Evolutionary conservation across 2,888 invertebrate species (phyloP), one percentile per base, ranked within the genome.

Genomic region (Tenthredo scrophulariae): DNA sequence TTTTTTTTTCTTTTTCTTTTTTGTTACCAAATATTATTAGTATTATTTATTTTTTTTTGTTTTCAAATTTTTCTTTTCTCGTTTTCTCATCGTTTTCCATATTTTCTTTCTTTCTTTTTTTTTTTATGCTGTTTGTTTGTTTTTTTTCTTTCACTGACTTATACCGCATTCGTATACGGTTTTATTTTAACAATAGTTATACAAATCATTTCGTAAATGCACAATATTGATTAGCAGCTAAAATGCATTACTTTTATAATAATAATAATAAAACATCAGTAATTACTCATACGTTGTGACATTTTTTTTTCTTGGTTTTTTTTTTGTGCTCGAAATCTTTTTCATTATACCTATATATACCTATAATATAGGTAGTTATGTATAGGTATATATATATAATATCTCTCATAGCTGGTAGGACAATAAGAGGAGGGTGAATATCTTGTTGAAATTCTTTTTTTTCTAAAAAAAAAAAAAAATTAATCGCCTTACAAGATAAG

Each of bases 181-280:
- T 79, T 58, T 18, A 6, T 54, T 29, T 54, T 29, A 33, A 67
- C 15, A 26, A 54, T 29, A 54, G 54, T 79, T 79, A 79, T 79
- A 79, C n/a, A 79, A 79, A 80, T 80, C 40, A 40, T 80, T 62
- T 58, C 62, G n/a, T 80, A 80, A 80, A 80, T 80, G 80, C 62
- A 40, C 80, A 80, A 80, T 46, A 46, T 80, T 80, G 37, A 80
- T 80, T 80, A 58, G 80, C 22, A 62, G 80, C 58, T 62, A 80
- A 62, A 80, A 58, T 58, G 33, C 79, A 80, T 80, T 58, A 80
- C n/a, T 77, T 77, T 74, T 37, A 80, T 40, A 40, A 80, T 62
- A 33, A 80, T 62, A 40, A 80, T 62, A 33, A 54, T 54, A n/a
- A 54, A 77, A 77, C 77, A 77, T 77, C 77, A 54, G 50, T n/a